Percentiles rank a stretch among this genome's conserved stretches.
Conservation (phyloP, 2,888 invertebrate genomes). For the Sussaba pulchella region DNA sequence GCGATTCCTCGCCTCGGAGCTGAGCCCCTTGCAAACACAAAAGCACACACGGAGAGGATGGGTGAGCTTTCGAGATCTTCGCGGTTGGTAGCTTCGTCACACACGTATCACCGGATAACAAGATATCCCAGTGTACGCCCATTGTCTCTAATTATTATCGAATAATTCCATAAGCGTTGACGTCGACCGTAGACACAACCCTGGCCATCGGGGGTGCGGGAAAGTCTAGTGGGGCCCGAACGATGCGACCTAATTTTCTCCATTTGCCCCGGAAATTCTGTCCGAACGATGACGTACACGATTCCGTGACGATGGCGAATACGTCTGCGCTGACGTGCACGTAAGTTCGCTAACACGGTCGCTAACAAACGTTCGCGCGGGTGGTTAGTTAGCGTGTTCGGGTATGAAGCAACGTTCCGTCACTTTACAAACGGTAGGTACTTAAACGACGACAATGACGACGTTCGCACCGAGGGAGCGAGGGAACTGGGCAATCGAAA, state of each 20-base stretch:
- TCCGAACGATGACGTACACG: conserved; percentile 55
- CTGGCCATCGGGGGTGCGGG: too few relatives aligned
- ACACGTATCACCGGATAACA: conserved; percentile 28
- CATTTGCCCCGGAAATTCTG: conserved; percentile 36
- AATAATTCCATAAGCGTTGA: conserved; percentile 18
- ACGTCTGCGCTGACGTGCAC: conserved; percentile 42
- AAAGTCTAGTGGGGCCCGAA: conserved; percentile 14
- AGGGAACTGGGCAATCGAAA: neutral
- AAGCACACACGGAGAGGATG: neutral
- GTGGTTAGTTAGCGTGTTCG: conserved; percentile 34
- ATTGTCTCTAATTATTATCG: conserved; percentile 35
- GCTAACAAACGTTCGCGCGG: conserved; percentile 4
- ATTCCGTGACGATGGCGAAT: conserved; percentile 57
- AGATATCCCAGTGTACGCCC: conserved; percentile 18
- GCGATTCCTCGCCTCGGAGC: conserved; percentile 13
- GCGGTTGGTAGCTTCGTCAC: conserved; percentile 31
- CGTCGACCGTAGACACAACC: conserved; percentile 6
- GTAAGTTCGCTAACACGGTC: conserved; percentile 5
- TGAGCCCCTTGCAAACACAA: conserved; percentile 38
- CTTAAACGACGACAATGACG: conserved; percentile 26
- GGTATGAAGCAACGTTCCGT: conserved; percentile 38
- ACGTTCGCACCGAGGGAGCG: neutral
- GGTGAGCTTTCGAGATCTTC: conserved; percentile 16
- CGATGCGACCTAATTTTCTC: conserved; percentile 62
- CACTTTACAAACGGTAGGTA: conserved; percentile 32